phyloP scores from a whole-genome alignment of 2,888 invertebrate species.

The Thereva unica region DNA sequence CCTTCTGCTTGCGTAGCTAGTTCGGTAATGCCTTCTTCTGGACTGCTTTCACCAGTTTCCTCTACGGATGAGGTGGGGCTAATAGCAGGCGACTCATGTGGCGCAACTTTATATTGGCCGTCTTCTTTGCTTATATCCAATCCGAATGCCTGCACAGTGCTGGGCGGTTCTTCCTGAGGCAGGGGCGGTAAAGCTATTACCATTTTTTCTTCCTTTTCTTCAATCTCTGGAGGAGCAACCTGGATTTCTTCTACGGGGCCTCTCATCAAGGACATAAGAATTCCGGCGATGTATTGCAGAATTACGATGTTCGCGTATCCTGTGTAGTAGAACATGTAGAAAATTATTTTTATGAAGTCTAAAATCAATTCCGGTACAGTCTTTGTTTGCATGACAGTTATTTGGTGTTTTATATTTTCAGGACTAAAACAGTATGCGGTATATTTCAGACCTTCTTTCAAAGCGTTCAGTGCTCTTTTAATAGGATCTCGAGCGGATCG shows the following conservation, averaged over 20 bases:
- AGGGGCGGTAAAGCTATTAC: slow-evolving; percentile 75
- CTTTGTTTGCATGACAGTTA: slow-evolving; percentile 88
- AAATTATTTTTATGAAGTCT: slow-evolving; percentile 87
- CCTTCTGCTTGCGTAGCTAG: slow-evolving; percentile 55
- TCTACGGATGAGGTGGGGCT: slow-evolving; percentile 73
- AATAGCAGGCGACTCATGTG: slow-evolving; percentile 70
- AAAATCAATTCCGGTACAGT: slow-evolving; percentile 82
- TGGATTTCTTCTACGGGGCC: slow-evolving; percentile 83
- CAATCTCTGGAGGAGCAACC: slow-evolving; percentile 63
- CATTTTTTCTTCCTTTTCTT: slow-evolving; percentile 58
- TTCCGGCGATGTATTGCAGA: slow-evolving; percentile 77
- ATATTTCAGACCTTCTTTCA: slow-evolving; percentile 79
- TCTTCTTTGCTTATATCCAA: slow-evolving; percentile 78
- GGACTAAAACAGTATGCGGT: slow-evolving; percentile 85
- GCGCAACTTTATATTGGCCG: slow-evolving; percentile 61
- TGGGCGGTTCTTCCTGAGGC: slow-evolving; percentile 73
- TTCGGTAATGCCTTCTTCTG: slow-evolving; percentile 46
- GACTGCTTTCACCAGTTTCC: slow-evolving; percentile 54
- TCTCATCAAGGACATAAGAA: slow-evolving; percentile 81
- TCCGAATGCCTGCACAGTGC: slow-evolving; percentile 66
- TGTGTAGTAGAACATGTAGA: slow-evolving; percentile 84
- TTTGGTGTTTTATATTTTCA: slow-evolving; percentile 85
- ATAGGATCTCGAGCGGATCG: slow-evolving; percentile 82
- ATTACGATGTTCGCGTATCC: slow-evolving; percentile 78
- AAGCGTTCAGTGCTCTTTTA: slow-evolving; percentile 75